Percentiles rank a stretch among this genome's conserved stretches.
phyloP scores from a whole-genome alignment of 2,113 vertebrate species.

The Delphinapterus leucas region DNA sequence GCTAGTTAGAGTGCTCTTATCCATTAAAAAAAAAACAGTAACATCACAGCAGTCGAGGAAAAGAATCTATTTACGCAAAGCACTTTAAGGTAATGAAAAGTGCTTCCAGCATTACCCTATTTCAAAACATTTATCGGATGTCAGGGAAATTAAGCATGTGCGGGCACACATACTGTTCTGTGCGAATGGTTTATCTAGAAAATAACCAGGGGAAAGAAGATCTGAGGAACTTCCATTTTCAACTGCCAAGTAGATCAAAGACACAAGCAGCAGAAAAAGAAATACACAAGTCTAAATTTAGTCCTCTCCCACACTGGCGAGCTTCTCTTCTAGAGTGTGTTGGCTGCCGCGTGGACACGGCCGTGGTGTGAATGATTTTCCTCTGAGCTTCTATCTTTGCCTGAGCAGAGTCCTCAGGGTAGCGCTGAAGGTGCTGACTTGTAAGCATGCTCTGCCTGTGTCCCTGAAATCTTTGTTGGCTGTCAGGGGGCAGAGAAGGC shows the following conservation, averaged over 20 bases:
- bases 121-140: conserved; percentile 46
- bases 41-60: not conserved
- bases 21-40: not conserved
- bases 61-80: conserved; percentile 30
- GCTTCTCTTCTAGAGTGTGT: not conserved
- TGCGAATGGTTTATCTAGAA: conserved; percentile 37
- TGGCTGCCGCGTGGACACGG: not conserved
- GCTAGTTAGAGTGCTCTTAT: not conserved
- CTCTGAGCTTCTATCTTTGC: not conserved
- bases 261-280: conserved; percentile 18
- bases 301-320: not conserved
- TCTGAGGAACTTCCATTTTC: conserved; percentile 50
- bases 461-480: not conserved
- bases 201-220: conserved; percentile 37
- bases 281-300: conserved; percentile 28
- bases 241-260: conserved; percentile 66
- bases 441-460: not conserved
- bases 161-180: not conserved
- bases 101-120: conserved; percentile 3
- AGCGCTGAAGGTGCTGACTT: not conserved
- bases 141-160: conserved; percentile 21
- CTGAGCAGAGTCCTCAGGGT: not conserved
- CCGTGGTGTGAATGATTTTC: not conserved
- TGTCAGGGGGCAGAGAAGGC: not conserved
- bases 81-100: conserved; percentile 38